A percentile compares a stretch with the other conserved stretches of the same genome.
Conservation (phyloP, 2,113 vertebrate genomes). For the Pterocles burchelli region DNA sequence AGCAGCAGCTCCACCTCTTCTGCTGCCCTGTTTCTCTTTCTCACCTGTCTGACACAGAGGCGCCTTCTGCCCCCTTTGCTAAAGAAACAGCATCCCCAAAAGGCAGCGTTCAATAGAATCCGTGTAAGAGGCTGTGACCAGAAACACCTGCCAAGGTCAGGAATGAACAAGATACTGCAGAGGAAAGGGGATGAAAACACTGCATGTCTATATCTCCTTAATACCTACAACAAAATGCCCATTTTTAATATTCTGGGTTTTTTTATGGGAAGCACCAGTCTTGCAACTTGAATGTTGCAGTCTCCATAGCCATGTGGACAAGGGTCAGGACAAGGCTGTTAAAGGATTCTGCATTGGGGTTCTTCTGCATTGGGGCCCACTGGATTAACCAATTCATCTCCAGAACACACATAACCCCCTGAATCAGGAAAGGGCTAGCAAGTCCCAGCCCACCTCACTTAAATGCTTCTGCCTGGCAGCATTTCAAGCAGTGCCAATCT, state of each 20-base stretch:
- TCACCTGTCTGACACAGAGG: background rate
- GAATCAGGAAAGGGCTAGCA: background rate
- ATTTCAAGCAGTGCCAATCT: background rate
- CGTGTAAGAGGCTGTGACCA: background rate
- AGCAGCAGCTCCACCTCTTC: background rate
- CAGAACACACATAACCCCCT: too few species aligned
- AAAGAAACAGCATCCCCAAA: background rate
- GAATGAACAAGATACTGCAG: background rate
- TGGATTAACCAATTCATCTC: background rate
- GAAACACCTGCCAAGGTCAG: background rate
- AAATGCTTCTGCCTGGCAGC: background rate
- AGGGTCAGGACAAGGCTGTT: background rate
- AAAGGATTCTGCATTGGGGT: background rate
- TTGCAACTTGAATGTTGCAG: background rate
- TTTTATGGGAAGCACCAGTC: background rate
- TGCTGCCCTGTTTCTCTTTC: background rate
- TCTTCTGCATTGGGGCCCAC: fast-evolving
- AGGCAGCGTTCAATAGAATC: background rate
- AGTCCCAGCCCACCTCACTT: background rate
- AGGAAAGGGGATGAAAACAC: background rate
- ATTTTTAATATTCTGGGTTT: background rate
- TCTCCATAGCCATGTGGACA: background rate
- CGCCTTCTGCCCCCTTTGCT: background rate
- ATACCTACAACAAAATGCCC: background rate
- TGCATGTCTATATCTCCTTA: background rate